phyloP scores from a whole-genome alignment of 2,888 invertebrate genomes.

The Malachius bipustulatus region DNA sequence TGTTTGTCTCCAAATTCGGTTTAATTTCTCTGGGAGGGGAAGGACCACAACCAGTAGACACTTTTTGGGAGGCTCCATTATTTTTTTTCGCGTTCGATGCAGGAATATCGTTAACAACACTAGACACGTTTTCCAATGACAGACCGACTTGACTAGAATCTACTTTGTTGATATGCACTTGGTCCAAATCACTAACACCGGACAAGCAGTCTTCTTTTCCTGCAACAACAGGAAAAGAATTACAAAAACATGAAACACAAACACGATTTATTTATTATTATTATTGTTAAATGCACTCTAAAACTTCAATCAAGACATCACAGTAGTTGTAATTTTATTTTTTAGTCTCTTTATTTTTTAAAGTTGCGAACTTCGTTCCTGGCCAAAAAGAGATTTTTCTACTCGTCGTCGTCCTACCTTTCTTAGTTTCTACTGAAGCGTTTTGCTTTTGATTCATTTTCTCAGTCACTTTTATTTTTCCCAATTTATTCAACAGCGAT shows the following conservation, averaged over 20 bases:
- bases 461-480: conserved; percentile 28
- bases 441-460: conserved; percentile 17
- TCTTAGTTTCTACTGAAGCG: conserved; percentile 37
- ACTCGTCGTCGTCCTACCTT: conserved; percentile 59
- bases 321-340: conserved; percentile 11
- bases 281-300: conserved; percentile 18
- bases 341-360: conserved; percentile 20
- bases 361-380: conserved; percentile 48
- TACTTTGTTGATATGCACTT: conserved; percentile 9
- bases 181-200: conserved; percentile 21
- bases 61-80: conserved; percentile 27
- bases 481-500: conserved; percentile 30
- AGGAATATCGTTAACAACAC: conserved; percentile 18
- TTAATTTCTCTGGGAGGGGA: conserved; percentile 42
- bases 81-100: conserved; percentile 20
- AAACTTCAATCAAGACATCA: too few species aligned
- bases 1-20: conserved; percentile 10
- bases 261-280: conserved; percentile 18
- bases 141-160: conserved; percentile 12
- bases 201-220: conserved; percentile 24
- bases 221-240: conserved; percentile 28
- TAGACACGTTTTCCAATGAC: conserved; percentile 20
- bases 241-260: conserved; percentile 20
- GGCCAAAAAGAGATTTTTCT: conserved; percentile 65
- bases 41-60: conserved; percentile 51